Conservation (phyloP, 2,797 vertebrate species). For the Tokudaia tokunoshimensis region DNA sequence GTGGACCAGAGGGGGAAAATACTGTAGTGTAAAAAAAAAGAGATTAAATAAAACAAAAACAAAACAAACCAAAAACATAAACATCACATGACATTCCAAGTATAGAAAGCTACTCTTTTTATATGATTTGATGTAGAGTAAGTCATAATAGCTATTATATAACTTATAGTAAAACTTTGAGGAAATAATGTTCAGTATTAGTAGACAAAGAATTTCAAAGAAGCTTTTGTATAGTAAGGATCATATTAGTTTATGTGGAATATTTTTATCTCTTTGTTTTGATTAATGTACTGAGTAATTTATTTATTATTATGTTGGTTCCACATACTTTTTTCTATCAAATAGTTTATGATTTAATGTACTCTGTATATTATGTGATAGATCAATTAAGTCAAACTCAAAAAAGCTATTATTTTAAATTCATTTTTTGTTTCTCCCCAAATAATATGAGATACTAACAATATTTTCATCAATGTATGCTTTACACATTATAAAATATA, state of each 20-base stretch:
- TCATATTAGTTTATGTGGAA: not conserved
- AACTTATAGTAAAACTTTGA: not conserved
- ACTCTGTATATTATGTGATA: not conserved
- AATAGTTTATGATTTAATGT: not conserved
- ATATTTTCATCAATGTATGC: not conserved
- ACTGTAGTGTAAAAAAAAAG: too few species aligned
- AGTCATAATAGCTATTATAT: not conserved
- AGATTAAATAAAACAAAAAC: too few species aligned
- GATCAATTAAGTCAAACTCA: not conserved
- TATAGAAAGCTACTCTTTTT: not conserved
- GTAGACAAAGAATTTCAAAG: not conserved
- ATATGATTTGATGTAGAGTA: not conserved
- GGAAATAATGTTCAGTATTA: not conserved
- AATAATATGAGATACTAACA: not conserved
- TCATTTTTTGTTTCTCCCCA: not conserved
- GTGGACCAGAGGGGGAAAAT: too few species aligned
- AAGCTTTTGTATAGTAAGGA: not conserved
- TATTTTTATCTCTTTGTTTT: not conserved
- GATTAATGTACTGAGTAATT: not conserved
- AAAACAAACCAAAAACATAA: too few species aligned
- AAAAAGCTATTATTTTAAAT: conserved; percentile 11
- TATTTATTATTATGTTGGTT: not conserved
- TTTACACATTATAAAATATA: not conserved
- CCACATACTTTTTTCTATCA: not conserved
- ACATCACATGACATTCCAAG: not conserved